Evolutionary conservation across 2,113 vertebrate species (phyloP), one percentile per base, ranked within the genome.

Genomic region (Lophius piscatorius): DNA sequence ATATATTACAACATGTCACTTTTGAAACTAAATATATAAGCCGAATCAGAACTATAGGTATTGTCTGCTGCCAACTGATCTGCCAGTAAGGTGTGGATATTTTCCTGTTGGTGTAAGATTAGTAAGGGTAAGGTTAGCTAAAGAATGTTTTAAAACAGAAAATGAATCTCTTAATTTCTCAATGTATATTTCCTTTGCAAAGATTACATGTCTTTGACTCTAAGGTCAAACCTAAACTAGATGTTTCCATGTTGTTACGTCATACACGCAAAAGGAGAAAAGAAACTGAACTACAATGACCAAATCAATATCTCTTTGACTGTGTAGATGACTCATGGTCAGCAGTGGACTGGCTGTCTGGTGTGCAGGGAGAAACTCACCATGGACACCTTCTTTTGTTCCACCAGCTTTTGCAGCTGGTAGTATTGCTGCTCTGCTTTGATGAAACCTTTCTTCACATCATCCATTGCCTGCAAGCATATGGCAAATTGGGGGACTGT

Each of bases 341-440:
- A n/a, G n/a, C n/a, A n/a, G n/a, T n/a, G n/a, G n/a, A n/a, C n/a
- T n/a, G n/a, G n/a, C n/a, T n/a, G n/a, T n/a, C n/a, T n/a, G n/a
- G n/a, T n/a, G n/a, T n/a, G n/a, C n/a, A n/a, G 46, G 48, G 46
- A 51, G 36, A 29, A 7, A 76, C 94, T 88, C 76, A 99, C 97
- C 94, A 91, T 94, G 35, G 95, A 90, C 95, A 95, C 96, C 83
- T 98, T 98, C 44, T 93, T 93, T 81, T 98, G 97, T 87, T 99
- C 96, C 0, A 93, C 93, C 2, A 99, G 90, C 74, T 96, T 97
- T 87, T 98, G 96, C 11, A 98, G 82, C 79, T 98, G 97, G 80
- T 99, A 98, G 18, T 95, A 94, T 78, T 97, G 96, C 84, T 98
- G 94, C 36, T 97, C 95, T 0, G 93, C 92, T 90, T 96, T 98